These are phyloP conservation scores for Syngnathus floridae DNA, from an alignment of 2,113 vertebrate species.

Conservation along the genomic window DNA sequence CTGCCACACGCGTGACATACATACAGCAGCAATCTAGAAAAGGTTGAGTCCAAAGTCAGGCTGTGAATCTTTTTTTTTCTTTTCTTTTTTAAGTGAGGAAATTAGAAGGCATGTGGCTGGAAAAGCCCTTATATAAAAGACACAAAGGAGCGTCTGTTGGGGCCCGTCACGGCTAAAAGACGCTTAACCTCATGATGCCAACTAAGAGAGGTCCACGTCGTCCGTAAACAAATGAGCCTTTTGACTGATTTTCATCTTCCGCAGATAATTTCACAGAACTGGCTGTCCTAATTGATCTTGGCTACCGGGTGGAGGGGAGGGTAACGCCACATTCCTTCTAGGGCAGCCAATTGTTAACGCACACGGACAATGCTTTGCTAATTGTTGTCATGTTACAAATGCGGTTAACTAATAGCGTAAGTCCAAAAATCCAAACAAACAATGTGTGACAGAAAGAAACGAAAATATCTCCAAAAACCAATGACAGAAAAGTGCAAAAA, in stretches of 20 bases:
- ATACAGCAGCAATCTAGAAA: background rate
- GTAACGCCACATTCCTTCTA: slow-evolving; percentile 7
- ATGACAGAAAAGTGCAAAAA: too few species aligned
- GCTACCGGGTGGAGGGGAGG: background rate
- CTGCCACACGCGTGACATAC: slow-evolving; percentile 9
- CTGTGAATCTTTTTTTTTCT: slow-evolving; percentile 29
- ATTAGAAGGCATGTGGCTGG: slow-evolving; percentile 38
- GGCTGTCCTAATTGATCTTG: slow-evolving; percentile 7
- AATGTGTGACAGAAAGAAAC: too few species aligned
- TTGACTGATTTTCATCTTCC: slow-evolving; percentile 17
- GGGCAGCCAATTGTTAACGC: background rate
- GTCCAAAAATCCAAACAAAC: background rate
- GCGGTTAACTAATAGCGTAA: background rate
- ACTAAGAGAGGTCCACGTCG: slow-evolving; percentile 19
- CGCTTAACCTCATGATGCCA: slow-evolving; percentile 46
- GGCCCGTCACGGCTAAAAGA: slow-evolving; percentile 23
- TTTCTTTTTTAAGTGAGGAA: slow-evolving; percentile 13
- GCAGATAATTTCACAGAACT: slow-evolving; percentile 18
- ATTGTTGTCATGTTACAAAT: too few species aligned
- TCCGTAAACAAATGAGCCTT: slow-evolving; percentile 32
- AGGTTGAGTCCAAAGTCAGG: slow-evolving; percentile 23
- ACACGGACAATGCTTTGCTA: background rate
- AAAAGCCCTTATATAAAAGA: slow-evolving; percentile 24
- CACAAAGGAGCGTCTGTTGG: slow-evolving; percentile 48
- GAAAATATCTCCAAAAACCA: too few species aligned